These are phyloP conservation scores for Corbicula japonica DNA, from an alignment of 2,888 invertebrate genomes.

Conservation along the genomic window DNA sequence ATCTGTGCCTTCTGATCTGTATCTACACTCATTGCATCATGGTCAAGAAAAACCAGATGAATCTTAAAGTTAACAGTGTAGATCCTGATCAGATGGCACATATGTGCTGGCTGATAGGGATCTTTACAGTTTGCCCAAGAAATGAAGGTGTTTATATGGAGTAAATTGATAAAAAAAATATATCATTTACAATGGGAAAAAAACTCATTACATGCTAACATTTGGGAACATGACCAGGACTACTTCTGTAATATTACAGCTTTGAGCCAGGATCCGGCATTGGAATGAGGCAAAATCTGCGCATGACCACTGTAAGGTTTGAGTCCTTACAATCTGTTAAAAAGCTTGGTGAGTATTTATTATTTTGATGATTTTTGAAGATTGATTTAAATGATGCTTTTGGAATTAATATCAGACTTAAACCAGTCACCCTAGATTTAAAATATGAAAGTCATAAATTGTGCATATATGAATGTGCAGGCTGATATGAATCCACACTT, in stretches of 20 bases:
- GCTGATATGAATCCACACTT: not conserved
- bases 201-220: not conserved
- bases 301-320: constrained; percentile 72
- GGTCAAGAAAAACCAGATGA: too few species aligned
- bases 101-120: too few species aligned
- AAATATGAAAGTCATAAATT: not conserved
- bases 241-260: constrained; percentile 40
- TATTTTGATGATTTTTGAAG: not conserved
- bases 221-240: not conserved
- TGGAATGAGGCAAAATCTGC: constrained; percentile 57
- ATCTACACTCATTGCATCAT: too few species aligned
- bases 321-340: constrained; percentile 74
- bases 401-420: not conserved
- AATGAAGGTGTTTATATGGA: too few species aligned
- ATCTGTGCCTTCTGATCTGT: too few species aligned
- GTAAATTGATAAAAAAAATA: too few species aligned
- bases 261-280: constrained; percentile 70
- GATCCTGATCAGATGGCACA: too few species aligned
- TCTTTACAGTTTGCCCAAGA: too few species aligned
- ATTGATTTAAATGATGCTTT: not conserved
- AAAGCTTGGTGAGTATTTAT: constrained; percentile 73
- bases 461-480: not conserved
- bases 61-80: too few species aligned
- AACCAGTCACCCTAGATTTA: not conserved
- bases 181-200: not conserved